Evolutionary conservation across 2,113 vertebrate genomes (phyloP), one percentile per base, ranked within the genome.

Genomic region (Poeciliopsis prolifica): DNA sequence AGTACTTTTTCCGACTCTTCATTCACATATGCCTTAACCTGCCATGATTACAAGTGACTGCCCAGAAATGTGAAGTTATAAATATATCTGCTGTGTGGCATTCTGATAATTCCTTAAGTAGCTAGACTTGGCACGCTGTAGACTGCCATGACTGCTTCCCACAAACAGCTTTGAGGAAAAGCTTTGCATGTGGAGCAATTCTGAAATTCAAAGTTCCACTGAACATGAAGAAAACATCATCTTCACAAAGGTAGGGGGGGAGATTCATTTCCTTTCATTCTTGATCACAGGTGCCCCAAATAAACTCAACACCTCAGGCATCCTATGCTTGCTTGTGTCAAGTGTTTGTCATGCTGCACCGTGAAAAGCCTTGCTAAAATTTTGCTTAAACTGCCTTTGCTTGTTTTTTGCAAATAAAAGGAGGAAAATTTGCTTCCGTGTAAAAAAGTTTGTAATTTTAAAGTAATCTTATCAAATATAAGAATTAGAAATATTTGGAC

Each of bases 151-250:
- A 1, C 73, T 84, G 42, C 77, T 77, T 68, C 66, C 65, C 74
- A 71, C 75, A 74, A 86, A 84, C 68, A 77, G 72, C 72, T 79
- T 75, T 74, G 67, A 74, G 72, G 68, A 65, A 80, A 76, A 48
- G 66, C 72, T 73, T 80, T 42, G 81, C 83, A 83, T 86, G 72
- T 75, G 81, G 81, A 75, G 70, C 75, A 74, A 70, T 87, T 76
- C 75, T 63, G 58, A 58, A 82, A 84, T 80, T 88, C 83, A 87
- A 79, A 90, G 67, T 72, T 71, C 54, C 65, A 26, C 61, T 37
- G 68, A 79, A 75, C 61, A 66, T 42, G 63, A 74, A 28, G 40
- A 83, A 72, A 75, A 24, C 4, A 42, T 77, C 42, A 12, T 66
- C 75, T 83, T 67, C 22, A 74, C 58, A 79, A 79, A 74, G 69